Percentiles rank a stretch among this genome's conserved stretches.
These are phyloP conservation scores for Engystomops pustulosus DNA, from an alignment of 2,113 vertebrate genomes.

Conservation along the genomic window DNA sequence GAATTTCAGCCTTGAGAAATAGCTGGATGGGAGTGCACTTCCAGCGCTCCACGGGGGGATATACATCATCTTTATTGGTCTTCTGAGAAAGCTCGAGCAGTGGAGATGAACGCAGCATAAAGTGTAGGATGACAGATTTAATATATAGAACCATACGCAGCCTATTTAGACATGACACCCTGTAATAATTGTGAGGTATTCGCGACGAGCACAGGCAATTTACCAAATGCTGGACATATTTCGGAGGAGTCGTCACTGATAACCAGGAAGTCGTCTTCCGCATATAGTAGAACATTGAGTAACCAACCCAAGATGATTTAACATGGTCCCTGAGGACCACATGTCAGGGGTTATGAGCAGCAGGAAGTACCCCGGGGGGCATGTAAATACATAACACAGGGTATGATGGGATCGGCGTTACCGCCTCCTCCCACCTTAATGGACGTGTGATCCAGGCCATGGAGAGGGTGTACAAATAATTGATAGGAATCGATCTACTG, in stretches of 20 bases:
- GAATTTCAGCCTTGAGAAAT: slow-evolving; percentile 21
- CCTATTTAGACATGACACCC: slow-evolving; percentile 32
- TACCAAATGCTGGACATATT: neutral
- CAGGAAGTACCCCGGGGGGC: neutral
- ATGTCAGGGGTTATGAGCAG: neutral
- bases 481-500: neutral
- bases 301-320: neutral
- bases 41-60: neutral
- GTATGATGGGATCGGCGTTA: neutral
- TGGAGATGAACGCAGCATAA: slow-evolving; percentile 36
- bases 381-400: neutral
- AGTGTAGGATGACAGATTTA: slow-evolving; percentile 29
- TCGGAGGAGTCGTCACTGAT: neutral
- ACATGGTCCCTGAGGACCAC: neutral
- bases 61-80: slow-evolving; percentile 38
- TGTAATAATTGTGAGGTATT: slow-evolving; percentile 26
- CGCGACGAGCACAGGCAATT: neutral
- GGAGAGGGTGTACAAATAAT: neutral
- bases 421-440: neutral
- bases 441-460: neutral
- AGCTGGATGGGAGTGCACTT: slow-evolving; percentile 13
- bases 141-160: slow-evolving; percentile 4
- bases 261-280: neutral
- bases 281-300: neutral
- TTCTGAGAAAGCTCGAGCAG: slow-evolving; percentile 19